Base-by-base conservation (phyloP, 2,888 invertebrate genomes). In the Lucinisca nassula region DNA sequence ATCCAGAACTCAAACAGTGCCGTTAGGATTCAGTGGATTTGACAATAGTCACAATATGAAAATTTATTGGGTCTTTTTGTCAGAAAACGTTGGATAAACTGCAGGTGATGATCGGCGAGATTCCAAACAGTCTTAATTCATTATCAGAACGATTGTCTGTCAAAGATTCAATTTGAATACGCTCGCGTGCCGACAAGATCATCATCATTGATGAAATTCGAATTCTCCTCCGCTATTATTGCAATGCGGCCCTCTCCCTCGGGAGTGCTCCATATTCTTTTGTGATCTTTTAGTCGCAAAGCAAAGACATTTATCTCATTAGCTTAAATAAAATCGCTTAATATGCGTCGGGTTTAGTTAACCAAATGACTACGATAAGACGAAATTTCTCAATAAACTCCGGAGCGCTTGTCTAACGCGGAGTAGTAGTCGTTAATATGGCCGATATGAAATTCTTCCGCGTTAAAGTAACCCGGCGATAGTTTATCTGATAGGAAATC, bases 401-500 rank as follows among this genome's bases (percentile, higher is more conserved):
- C 61, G 51, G 75, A 14, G 79, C 70, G 80, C 82, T 86, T 74
- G 30, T 82, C 86, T 77, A 72, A 75, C 79, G 90, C 88, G 87
- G 77, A 85, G 88, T 82, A 90, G 88, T 87, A 88, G 84, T 88
- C 84, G 88, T 88, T 90, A 84, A 88, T 35, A 12, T 85, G 85
- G 82, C 55, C 86, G 87, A 88, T 84, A 67, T 67, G 35, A 67
- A 67, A 83, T 80, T 82, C 79, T 88, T 88, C 87, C 83, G 85
- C 82, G 70, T 61, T 83, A 55, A 85, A 82, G 55, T 51, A 72
- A 78, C 74, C 61, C 73, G 87, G 73, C 81, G 77, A 82, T 77
- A 27, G 75, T 58, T 75, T 81, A 88, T 90, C 89, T 86, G 90
- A 89, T 92, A 89, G 88, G 91, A 92, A 94, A 94, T 94, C 94